These are phyloP conservation scores for Atherinomorus stipes DNA, from an alignment of 2,113 vertebrate genomes.

Conservation along the genomic window DNA sequence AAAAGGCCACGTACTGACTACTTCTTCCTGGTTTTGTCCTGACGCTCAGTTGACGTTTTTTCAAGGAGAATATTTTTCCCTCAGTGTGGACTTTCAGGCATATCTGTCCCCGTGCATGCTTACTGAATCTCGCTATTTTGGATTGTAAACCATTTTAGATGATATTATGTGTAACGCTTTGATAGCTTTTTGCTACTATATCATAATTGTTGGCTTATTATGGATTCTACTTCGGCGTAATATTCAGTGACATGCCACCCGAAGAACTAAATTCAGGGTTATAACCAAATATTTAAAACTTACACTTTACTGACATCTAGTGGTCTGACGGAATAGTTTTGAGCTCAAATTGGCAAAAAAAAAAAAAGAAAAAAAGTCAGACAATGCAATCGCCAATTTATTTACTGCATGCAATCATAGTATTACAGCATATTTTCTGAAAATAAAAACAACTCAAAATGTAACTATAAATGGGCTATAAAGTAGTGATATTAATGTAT, in stretches of 20 bases:
- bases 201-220: too few relatives aligned
- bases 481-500: constrained; percentile 61
- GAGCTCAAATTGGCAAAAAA: neutral
- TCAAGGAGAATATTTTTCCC: fast-evolving
- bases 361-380: neutral
- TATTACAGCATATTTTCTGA: constrained; percentile 68
- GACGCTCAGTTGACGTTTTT: constrained; percentile 47
- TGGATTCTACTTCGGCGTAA: neutral
- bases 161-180: too few relatives aligned
- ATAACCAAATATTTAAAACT: neutral
- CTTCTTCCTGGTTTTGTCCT: constrained; percentile 53
- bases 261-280: neutral
- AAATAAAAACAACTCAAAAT: constrained; percentile 41
- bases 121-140: too few relatives aligned
- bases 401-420: constrained; percentile 76
- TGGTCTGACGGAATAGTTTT: constrained; percentile 9
- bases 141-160: too few relatives aligned
- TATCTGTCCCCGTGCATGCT: neutral
- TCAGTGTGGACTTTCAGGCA: constrained; percentile 27
- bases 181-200: too few relatives aligned
- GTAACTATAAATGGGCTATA: constrained; percentile 32
- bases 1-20: constrained; percentile 79
- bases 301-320: constrained; percentile 44
- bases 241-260: neutral
- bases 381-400: constrained; percentile 74